phyloP scores from a whole-genome alignment of 2,113 vertebrate genomes.

The Oncorhynchus gorbuscha region DNA sequence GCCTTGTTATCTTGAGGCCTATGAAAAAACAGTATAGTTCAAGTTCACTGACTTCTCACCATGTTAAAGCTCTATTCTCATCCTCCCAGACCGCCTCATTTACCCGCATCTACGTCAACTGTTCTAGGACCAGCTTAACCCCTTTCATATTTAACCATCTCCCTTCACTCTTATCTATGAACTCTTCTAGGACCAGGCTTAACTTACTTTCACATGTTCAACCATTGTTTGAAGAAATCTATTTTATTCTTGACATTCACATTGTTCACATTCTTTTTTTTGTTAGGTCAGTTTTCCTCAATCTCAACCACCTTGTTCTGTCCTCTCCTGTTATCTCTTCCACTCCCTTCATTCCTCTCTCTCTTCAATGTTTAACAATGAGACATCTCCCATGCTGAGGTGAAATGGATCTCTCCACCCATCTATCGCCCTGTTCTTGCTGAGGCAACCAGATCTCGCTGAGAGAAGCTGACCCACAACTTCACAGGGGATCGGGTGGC shows the following conservation, averaged over 20 bases:
- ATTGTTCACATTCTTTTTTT: background rate
- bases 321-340: background rate
- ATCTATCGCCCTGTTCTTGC: background rate
- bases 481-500: constrained; percentile 65
- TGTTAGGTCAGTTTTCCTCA: too few species aligned
- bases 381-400: constrained; percentile 10
- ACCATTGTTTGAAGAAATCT: background rate
- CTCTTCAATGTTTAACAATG: constrained; percentile 10
- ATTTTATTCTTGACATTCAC: background rate
- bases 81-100: background rate
- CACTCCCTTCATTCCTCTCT: background rate
- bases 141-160: background rate
- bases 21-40: background rate
- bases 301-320: background rate
- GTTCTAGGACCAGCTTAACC: constrained; percentile 3
- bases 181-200: background rate
- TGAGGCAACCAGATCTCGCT: constrained; percentile 53
- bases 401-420: constrained; percentile 6
- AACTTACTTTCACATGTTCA: too few species aligned
- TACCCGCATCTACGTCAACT: background rate
- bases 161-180: background rate
- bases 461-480: constrained; percentile 54
- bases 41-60: background rate
- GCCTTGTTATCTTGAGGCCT: background rate
- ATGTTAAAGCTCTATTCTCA: too few species aligned